phyloP scores from a whole-genome alignment of 1,140 invertebrate genomes.

The Zaprionus gabonicus region DNA sequence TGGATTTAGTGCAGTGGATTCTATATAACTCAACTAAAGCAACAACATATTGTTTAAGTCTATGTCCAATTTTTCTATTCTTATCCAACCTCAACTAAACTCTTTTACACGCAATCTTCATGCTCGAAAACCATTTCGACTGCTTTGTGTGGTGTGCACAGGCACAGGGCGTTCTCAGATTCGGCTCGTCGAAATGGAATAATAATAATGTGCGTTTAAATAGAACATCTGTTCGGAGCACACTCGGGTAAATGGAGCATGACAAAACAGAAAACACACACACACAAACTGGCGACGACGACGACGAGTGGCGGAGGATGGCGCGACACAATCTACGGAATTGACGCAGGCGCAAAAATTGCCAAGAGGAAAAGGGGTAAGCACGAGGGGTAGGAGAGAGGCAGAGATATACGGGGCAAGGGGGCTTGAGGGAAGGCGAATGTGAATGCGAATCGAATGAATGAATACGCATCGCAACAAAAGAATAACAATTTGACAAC shows the following conservation, averaged over 20 bases:
- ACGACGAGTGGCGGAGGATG: neutral
- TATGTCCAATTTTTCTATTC: too few species aligned
- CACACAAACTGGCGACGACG: conserved; percentile 6
- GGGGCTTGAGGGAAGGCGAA: conserved; percentile 41
- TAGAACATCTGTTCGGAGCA: conserved; percentile 84
- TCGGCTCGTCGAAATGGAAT: conserved; percentile 79
- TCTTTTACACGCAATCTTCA: neutral
- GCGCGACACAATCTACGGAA: conserved; percentile 33
- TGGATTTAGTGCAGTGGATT: too few species aligned
- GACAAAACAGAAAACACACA: conserved; percentile 84
- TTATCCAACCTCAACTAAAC: neutral
- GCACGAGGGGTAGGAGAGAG: neutral
- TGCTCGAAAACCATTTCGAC: neutral
- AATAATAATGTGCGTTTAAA: conserved; percentile 84
- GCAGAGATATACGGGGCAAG: neutral
- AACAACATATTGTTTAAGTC: too few species aligned
- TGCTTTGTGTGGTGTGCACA: conserved; percentile 57
- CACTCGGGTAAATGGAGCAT: conserved; percentile 84
- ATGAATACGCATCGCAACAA: conserved; percentile 82
- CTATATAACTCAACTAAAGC: too few species aligned
- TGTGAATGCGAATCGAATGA: conserved; percentile 73
- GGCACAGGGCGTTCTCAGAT: conserved; percentile 51
- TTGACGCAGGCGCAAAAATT: conserved; percentile 53
- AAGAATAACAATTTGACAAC: conserved; percentile 84
- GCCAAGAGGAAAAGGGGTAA: conserved; percentile 54